These are phyloP conservation scores for Berghia stephanieae DNA, from an alignment of 1,140 invertebrate species.

Conservation along the genomic window DNA sequence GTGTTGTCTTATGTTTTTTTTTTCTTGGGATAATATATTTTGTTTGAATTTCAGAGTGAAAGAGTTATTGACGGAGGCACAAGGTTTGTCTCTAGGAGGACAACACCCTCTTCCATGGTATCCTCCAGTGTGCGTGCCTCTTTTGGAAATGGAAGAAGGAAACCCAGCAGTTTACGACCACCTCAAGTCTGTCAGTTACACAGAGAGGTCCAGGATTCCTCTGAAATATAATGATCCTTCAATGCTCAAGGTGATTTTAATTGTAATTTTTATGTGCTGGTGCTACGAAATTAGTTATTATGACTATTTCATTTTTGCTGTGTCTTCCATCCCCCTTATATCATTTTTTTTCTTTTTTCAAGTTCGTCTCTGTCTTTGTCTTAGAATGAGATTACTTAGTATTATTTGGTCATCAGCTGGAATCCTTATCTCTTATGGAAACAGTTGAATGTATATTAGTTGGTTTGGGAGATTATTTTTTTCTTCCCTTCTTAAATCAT, in stretches of 20 bases:
- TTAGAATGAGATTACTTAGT: no score
- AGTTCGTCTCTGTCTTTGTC: no score
- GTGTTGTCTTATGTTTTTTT: no score
- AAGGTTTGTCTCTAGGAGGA: constrained; percentile 71
- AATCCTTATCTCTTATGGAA: no score
- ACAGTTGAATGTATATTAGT: no score
- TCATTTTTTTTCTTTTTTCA: no score
- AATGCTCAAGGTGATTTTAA: constrained; percentile 56
- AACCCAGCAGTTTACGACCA: constrained; percentile 60
- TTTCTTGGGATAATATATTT: neutral
- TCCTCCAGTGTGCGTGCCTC: constrained; percentile 74
- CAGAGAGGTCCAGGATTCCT: constrained; percentile 63
- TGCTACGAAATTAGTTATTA: neutral
- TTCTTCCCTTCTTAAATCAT: no score
- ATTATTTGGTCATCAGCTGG: no score
- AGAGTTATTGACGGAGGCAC: constrained; percentile 69
- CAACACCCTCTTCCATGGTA: constrained; percentile 81
- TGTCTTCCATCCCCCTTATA: no score
- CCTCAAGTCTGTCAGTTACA: constrained; percentile 60
- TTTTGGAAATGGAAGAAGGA: constrained; percentile 60
- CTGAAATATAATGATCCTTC: constrained; percentile 63
- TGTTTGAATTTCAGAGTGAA: constrained; percentile 61
- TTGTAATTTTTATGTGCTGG: neutral
- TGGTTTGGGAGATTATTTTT: no score
- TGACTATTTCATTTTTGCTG: no score